phyloP scores from a whole-genome alignment of 2,888 invertebrate genomes.

The Lissonota sp. region DNA sequence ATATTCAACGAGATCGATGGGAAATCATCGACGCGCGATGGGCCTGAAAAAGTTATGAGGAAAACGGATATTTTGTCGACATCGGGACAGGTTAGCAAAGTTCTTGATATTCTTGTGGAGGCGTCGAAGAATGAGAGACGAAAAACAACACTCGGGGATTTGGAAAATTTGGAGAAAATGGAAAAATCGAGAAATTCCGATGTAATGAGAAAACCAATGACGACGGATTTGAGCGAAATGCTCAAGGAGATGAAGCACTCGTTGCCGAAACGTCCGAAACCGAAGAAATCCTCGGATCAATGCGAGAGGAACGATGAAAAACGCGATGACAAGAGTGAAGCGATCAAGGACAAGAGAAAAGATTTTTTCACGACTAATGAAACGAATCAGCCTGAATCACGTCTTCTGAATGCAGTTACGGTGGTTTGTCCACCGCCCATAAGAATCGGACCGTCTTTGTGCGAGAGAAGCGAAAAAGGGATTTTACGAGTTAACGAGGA shows the following conservation, averaged over 20 bases:
- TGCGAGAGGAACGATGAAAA: background rate
- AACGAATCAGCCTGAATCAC: conserved; percentile 14
- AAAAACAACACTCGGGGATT: conserved; percentile 52
- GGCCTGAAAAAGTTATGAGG: conserved; percentile 30
- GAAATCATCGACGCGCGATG: conserved; percentile 61
- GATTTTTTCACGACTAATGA: conserved; percentile 10
- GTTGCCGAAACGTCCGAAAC: conserved; percentile 87
- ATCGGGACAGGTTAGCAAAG: conserved; percentile 75
- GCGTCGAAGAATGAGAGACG: conserved; percentile 72
- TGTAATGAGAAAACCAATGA: conserved; percentile 72
- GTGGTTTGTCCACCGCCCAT: conserved; percentile 62
- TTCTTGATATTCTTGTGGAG: conserved; percentile 75
- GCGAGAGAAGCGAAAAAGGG: background rate
- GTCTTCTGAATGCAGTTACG: conserved; percentile 45
- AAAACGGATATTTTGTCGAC: conserved; percentile 65
- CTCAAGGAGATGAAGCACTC: conserved; percentile 92
- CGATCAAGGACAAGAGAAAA: conserved; percentile 10
- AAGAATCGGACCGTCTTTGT: conserved; percentile 49
- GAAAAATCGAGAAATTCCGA: conserved; percentile 27
- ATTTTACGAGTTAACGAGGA: conserved; percentile 37
- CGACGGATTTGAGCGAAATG: conserved; percentile 87
- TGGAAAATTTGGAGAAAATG: conserved; percentile 6
- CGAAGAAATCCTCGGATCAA: conserved; percentile 71
- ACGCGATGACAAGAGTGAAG: too few relatives aligned
- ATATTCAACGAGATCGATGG: conserved; percentile 79